Base-by-base conservation (phyloP, 2,113 vertebrate species). In the Sardina pilchardus region DNA sequence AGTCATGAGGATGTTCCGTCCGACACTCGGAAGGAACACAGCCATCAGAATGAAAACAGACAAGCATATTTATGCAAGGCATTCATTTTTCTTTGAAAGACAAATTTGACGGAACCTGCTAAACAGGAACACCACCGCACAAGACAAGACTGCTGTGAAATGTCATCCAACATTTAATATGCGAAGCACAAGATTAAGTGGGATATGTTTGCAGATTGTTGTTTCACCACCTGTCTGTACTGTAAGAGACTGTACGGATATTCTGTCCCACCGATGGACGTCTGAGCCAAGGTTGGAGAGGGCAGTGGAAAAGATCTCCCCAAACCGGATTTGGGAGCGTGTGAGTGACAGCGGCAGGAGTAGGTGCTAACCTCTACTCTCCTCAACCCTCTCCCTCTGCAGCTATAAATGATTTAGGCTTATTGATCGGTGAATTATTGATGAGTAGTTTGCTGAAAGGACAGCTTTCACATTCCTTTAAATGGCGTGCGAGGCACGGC, bases 361-460 rank as follows among this genome's bases (percentile, higher is more conserved):
- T n/a, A 67, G 42, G 67, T 17, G 26, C 12, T 16, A 75, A 34
- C 71, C 71, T 17, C 30, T 21, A 14, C 16, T 83, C 43, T 26
- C 59, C 48, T 34, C 39, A 36, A 78, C 80, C 44, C 34, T 53
- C 71, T 24, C 56, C 47, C 36, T 5, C 47, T 12, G 26, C 48
- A 10, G 26, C 8, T 17, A 47, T 88, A 44, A 81, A 85, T 87
- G 43, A 59, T 87, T 85, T 30, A 83, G 36, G 14, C n/a, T 45
- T 83, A 85, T 47, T 85, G 50, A 87, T 81, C 42, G 44, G n/a
- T 89, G 63, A 59, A 87, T 87, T 82, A 86, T 87, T 87, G 84
- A 87, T 87, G 47, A 87, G 82, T 16, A 19, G 45, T 48, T 85
- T 45, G 63, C 81, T 63, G 50, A 45, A n/a, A 56, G 81, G 71